Conservation (phyloP, 2,113 vertebrate species). For the Brachyhypopomus gauderio region DNA sequence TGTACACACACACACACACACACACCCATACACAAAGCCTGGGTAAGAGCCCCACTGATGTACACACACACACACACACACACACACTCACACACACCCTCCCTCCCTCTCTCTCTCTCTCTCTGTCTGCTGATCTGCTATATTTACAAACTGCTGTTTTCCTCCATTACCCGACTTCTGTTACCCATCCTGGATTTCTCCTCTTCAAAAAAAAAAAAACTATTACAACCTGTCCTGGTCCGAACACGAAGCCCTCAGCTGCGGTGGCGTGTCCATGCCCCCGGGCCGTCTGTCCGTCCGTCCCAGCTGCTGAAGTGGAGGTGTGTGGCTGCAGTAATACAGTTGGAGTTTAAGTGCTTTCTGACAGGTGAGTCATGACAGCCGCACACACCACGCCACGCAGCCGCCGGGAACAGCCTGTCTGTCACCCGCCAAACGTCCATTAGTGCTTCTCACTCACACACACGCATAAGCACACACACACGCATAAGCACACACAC, state of each 20-base stretch:
- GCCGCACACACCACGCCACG: neutral
- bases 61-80: no score
- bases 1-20: neutral
- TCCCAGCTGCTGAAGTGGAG: neutral
- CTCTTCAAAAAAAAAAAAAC: constrained; percentile 15
- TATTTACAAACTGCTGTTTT: constrained; percentile 23
- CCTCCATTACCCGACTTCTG: constrained; percentile 28
- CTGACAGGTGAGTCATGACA: neutral
- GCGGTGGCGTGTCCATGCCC: no score
- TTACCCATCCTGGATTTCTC: constrained; percentile 11
- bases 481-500: neutral
- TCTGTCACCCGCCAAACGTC: neutral
- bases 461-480: neutral
- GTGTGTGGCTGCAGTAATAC: neutral
- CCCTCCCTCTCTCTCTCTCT: neutral
- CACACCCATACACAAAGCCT: neutral
- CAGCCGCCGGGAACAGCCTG: no score
- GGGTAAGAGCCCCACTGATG: no score
- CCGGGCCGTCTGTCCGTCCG: neutral
- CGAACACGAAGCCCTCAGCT: no score
- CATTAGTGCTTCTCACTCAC: neutral
- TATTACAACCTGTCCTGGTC: neutral
- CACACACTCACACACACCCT: no score
- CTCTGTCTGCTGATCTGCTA: neutral
- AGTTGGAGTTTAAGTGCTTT: neutral